These are phyloP conservation scores for Synanthedon vespiformis DNA, from an alignment of 2,888 invertebrate species.

Conservation along the genomic window DNA sequence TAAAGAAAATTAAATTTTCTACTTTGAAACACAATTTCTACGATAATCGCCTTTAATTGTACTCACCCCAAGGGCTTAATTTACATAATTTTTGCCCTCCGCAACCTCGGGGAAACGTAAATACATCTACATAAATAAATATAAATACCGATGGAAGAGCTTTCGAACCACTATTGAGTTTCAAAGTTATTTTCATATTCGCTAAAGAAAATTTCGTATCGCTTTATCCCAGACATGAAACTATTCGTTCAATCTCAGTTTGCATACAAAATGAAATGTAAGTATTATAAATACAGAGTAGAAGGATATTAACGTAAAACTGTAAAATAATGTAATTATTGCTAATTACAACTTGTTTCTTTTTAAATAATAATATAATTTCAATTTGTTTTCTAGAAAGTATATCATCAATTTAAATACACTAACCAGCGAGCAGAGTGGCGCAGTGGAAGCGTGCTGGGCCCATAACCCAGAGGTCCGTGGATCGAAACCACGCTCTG, in stretches of 20 bases:
- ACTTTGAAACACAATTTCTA: constrained; percentile 37
- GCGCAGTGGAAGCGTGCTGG: constrained; percentile 87
- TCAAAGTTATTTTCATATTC: constrained; percentile 9
- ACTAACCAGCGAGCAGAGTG: constrained; percentile 72
- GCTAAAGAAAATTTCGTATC: not conserved
- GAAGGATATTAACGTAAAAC: too few relatives aligned
- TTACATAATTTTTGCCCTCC: constrained; percentile 54
- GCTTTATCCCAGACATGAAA: too few relatives aligned
- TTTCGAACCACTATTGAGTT: constrained; percentile 37
- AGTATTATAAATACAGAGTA: not conserved
- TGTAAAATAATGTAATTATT: too few relatives aligned
- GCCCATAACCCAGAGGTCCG: constrained; percentile 91
- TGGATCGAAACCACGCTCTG: constrained; percentile 89
- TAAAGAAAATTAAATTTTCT: constrained; percentile 30
- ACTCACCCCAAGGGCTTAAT: constrained; percentile 44
- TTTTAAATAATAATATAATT: too few relatives aligned
- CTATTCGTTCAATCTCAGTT: too few relatives aligned
- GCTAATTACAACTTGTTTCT: too few relatives aligned
- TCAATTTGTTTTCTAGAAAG: too few relatives aligned
- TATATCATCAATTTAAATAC: too few relatives aligned
- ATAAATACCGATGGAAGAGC: constrained; percentile 21
- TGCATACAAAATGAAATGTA: not conserved
- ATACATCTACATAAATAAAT: constrained; percentile 54
- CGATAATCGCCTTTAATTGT: constrained; percentile 62
- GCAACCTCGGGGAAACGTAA: constrained; percentile 24